Conservation (phyloP, 1,140 invertebrate species). For the Pachypeltis micranthus region DNA sequence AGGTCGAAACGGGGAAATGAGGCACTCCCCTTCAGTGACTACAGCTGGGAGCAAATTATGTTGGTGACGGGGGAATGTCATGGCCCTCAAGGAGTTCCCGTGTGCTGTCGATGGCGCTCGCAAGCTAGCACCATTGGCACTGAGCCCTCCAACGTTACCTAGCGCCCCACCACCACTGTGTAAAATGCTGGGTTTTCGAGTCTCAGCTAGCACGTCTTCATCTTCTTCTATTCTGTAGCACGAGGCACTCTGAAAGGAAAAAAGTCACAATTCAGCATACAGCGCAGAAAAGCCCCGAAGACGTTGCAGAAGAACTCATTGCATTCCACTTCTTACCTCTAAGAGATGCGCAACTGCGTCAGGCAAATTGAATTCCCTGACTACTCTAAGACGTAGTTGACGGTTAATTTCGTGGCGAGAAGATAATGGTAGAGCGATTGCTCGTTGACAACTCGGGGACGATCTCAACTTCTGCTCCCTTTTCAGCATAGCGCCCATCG, state of each 20-base stretch:
- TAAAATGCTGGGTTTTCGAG: neutral
- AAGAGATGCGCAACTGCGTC: constrained; percentile 79
- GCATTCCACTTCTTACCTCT: too few species aligned
- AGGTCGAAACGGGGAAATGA: constrained; percentile 27
- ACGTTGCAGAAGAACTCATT: too few species aligned
- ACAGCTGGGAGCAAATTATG: constrained; percentile 40
- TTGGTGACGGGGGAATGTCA: constrained; percentile 47
- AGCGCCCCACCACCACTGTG: neutral
- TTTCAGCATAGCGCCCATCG: constrained; percentile 69
- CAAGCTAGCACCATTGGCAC: neutral
- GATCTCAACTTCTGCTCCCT: constrained; percentile 72
- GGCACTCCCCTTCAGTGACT: constrained; percentile 45
- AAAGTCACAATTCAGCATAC: too few species aligned
- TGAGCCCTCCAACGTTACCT: constrained; percentile 6
- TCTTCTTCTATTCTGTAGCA: constrained; percentile 38
- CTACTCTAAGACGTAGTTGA: constrained; percentile 73
- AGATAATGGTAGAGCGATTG: constrained; percentile 57
- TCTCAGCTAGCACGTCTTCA: constrained; percentile 32
- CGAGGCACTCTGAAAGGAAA: constrained; percentile 37
- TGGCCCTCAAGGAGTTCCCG: constrained; percentile 34
- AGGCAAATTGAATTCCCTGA: constrained; percentile 86
- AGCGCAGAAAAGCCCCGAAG: too few species aligned
- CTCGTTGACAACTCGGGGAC: constrained; percentile 64
- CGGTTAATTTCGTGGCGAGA: constrained; percentile 64
- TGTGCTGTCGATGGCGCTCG: neutral